These are phyloP conservation scores for Eudasyphora cyanicolor DNA, from an alignment of 2,888 invertebrate species.

Conservation along the genomic window DNA sequence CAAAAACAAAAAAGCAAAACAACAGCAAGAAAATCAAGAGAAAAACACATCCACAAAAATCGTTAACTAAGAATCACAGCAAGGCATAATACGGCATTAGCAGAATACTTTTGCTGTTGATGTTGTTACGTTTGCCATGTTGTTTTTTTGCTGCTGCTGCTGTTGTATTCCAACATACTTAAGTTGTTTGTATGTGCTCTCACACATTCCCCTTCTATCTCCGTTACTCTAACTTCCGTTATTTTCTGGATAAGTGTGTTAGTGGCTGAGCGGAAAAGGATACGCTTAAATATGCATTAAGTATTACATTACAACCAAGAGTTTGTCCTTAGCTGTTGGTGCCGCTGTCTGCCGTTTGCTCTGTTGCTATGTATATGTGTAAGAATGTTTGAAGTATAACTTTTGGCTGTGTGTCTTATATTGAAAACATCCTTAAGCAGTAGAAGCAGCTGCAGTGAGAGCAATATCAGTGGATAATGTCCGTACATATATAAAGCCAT, in stretches of 20 bases:
- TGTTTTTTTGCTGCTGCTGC: neutral
- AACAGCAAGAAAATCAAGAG: slow-evolving; percentile 25
- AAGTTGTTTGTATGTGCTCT: neutral
- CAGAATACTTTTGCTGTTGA: slow-evolving; percentile 26
- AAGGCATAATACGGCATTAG: slow-evolving; percentile 39
- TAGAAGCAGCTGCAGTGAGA: neutral
- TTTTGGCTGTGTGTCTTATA: neutral
- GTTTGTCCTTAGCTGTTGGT: neutral
- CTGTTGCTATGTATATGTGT: neutral
- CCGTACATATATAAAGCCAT: neutral
- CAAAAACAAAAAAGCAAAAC: neutral
- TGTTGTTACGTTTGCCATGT: neutral
- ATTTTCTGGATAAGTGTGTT: neutral
- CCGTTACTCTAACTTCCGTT: neutral
- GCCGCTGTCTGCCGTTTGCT: neutral
- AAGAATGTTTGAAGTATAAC: neutral
- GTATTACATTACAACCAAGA: slow-evolving; percentile 21
- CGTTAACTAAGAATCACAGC: slow-evolving; percentile 40
- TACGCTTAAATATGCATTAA: slow-evolving; percentile 50
- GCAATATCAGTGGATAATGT: neutral
- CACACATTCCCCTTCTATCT: neutral
- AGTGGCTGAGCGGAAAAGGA: slow-evolving; percentile 29
- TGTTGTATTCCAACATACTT: neutral
- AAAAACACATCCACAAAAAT: neutral
- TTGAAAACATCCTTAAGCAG: neutral